These are phyloP conservation scores for Loriculus beryllinus DNA, from an alignment of 2,797 vertebrate species.

Conservation along the genomic window DNA sequence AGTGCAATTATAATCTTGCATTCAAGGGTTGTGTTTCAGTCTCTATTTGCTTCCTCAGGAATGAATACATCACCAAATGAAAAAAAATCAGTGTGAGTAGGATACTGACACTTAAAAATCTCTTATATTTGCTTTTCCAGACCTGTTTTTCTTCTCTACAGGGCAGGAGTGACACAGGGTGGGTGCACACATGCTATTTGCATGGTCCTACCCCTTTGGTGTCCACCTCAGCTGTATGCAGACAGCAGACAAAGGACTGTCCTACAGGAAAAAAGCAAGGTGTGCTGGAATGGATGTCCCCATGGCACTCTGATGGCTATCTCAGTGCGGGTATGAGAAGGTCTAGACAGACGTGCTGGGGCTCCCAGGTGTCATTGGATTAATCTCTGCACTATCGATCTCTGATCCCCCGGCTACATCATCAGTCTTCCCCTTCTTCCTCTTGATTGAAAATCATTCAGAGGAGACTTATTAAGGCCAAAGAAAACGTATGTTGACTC, in stretches of 20 bases:
- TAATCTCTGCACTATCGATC: not conserved
- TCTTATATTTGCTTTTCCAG: not conserved
- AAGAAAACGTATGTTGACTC: constrained; percentile 9
- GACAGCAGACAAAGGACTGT: not conserved
- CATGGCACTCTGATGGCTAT: not conserved
- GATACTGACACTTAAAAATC: not conserved
- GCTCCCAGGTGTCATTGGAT: not conserved
- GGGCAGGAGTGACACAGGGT: not conserved
- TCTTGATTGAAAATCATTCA: constrained; percentile 18
- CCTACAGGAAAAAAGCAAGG: not conserved
- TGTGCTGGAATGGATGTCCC: not conserved
- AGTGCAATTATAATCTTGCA: not conserved
- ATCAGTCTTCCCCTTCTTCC: not conserved
- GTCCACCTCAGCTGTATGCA: not conserved
- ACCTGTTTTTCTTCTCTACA: fast-evolving
- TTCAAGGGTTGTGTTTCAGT: not conserved
- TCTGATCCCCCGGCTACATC: not conserved
- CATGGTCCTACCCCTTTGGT: fast-evolving
- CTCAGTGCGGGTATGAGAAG: not conserved
- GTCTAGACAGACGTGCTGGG: fast-evolving
- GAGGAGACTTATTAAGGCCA: not conserved
- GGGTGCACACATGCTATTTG: too few species aligned
- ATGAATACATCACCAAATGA: not conserved
- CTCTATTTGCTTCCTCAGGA: not conserved
- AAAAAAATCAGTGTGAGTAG: not conserved